Evolutionary conservation across 2,797 vertebrate species (phyloP), one percentile per base, ranked within the genome.

Genomic region (Ambastaia sidthimunki): DNA sequence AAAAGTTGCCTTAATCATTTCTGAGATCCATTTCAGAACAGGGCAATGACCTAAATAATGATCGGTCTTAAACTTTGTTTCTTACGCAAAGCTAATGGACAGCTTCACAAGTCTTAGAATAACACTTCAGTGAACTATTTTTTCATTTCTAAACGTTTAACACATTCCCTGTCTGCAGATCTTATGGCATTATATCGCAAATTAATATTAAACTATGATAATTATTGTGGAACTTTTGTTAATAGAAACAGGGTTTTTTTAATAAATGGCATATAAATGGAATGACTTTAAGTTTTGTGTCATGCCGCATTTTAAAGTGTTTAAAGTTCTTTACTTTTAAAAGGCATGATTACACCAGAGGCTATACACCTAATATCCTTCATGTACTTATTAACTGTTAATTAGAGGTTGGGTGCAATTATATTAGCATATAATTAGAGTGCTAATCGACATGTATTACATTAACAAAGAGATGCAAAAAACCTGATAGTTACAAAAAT

Each of bases 361-460:
- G 75, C 63, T 67, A 31, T 63, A 74, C 28, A 71, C 66, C 44
- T 78, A 59, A 82, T 68, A 82, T 72, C 74, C 63, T 71, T 82
- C 74, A 82, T 72, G 70, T 67, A 78, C 69, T 78, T 82, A 77
- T 82, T 78, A 77, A 41, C 47, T 47, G 70, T 82, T 82, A 78
- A 82, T 82, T 82, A 74, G 55, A 82, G 76, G 69, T 74, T 48
- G 80, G 69, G 52, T 69, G 31, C 50, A 72, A 62, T 68, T 74
- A 82, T 52, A 78, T 82, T 76, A 77, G 57, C 69, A 68, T 72
- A 65, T 82, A 78, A 79, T 82, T 82, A 78, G 7, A 71, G 34
- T 4, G 48, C 48, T 74, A 55, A 82, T 82, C 47, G 37, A 31
- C 76, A 59, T 47, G 52, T 72, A 59, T 67, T 23, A 78, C 54